These are phyloP conservation scores for Sinopyrophorus schimmeli DNA, from an alignment of 2,888 invertebrate species.

Conservation along the genomic window DNA sequence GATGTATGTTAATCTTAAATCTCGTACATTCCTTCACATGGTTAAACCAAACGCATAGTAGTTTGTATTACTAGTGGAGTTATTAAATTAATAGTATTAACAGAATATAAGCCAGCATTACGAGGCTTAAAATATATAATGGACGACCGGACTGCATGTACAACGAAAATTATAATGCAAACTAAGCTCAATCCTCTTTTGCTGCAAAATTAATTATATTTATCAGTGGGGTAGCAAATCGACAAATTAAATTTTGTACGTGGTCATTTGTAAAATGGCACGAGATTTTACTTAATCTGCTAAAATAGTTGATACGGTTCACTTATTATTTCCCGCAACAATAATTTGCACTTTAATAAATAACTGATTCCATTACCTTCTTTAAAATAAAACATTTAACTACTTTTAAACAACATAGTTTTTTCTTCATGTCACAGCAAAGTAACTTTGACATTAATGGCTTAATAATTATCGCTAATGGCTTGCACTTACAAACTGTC, in stretches of 20 bases:
- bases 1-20: neutral
- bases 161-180: slow-evolving; percentile 36
- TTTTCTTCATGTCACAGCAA: slow-evolving; percentile 44
- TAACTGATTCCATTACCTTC: slow-evolving; percentile 7
- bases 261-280: slow-evolving; percentile 26
- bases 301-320: slow-evolving; percentile 21
- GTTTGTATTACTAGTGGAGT: slow-evolving; percentile 8
- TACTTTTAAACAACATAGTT: slow-evolving; percentile 10
- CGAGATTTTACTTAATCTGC: slow-evolving; percentile 27
- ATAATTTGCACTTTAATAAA: neutral
- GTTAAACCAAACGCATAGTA: slow-evolving; percentile 7
- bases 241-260: slow-evolving; percentile 31
- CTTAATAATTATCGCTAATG: slow-evolving; percentile 48
- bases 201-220: slow-evolving; percentile 40
- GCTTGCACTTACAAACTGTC: slow-evolving; percentile 42
- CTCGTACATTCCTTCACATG: neutral
- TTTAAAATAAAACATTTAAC: slow-evolving; percentile 17
- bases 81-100: slow-evolving; percentile 32
- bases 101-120: slow-evolving; percentile 25
- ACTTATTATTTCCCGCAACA: slow-evolving; percentile 14
- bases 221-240: slow-evolving; percentile 36
- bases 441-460: slow-evolving; percentile 46
- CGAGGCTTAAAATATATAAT: slow-evolving; percentile 30
- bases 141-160: slow-evolving; percentile 27
- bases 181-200: slow-evolving; percentile 36